A percentile compares a stretch with the other conserved stretches of the same genome.
These are phyloP conservation scores for Chrysaora quinquecirrha DNA, from an alignment of 30 jellyfish, hydroid and myxozoan genomes.

Conservation along the genomic window DNA sequence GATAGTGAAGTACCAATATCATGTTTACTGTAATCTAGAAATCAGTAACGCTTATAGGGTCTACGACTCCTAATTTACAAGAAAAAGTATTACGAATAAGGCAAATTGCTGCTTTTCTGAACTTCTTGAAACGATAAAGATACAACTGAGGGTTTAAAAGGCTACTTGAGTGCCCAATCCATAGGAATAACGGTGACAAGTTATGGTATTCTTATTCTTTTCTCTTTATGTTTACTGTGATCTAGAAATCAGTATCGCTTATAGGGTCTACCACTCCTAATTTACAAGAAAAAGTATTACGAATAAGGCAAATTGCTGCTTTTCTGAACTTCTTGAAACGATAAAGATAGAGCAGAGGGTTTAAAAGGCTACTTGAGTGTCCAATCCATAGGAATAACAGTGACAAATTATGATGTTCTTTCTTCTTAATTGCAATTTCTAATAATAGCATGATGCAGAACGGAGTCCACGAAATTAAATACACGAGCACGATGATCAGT, in stretches of 20 bases:
- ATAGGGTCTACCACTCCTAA: too few species aligned
- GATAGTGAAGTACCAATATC: too few species aligned
- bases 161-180: slow-evolving; percentile 65
- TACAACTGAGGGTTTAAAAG: slow-evolving; percentile 34
- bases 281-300: too few species aligned
- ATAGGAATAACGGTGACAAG: slow-evolving; percentile 29
- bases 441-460: slow-evolving; percentile 37
- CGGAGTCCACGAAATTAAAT: slow-evolving; percentile 61
- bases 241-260: too few species aligned
- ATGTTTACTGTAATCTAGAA: too few species aligned
- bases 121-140: slow-evolving; percentile 32
- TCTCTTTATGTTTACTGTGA: too few species aligned
- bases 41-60: too few species aligned
- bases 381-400: slow-evolving; percentile 56
- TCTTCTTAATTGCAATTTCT: slow-evolving; percentile 34
- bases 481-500: slow-evolving; percentile 35
- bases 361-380: slow-evolving; percentile 37
- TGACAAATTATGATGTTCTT: slow-evolving; percentile 14
- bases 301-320: slow-evolving; percentile 14
- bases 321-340: slow-evolving; percentile 36
- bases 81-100: too few species aligned
- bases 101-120: slow-evolving; percentile 19
- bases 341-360: slow-evolving; percentile 37
- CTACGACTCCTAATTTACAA: too few species aligned
- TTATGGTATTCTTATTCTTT: slow-evolving; percentile 5